A percentile compares a stretch with the other conserved stretches of the same genome.
Evolutionary conservation across 2,888 invertebrate species (phyloP).

Genomic region (Patella caerulea): DNA sequence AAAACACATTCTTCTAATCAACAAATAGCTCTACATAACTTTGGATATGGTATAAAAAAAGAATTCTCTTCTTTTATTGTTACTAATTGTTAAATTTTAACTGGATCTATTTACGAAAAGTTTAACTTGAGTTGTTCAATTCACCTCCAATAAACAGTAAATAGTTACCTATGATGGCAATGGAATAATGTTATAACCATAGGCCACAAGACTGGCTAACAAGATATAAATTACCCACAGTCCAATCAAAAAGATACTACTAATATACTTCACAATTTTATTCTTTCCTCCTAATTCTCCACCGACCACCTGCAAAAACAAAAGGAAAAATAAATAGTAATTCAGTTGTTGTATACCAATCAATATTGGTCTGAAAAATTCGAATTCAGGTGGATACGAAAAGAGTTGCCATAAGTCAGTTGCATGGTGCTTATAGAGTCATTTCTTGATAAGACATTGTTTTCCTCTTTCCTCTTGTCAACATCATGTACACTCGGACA

Average conservation of each 20-base stretch:
- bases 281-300: slow-evolving; percentile 66
- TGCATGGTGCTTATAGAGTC: no score
- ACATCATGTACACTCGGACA: no score
- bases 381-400: no score
- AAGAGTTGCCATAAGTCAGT: no score
- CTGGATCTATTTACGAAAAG: neutral
- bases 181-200: slow-evolving; percentile 38
- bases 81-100: neutral
- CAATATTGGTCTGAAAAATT: neutral
- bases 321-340: slow-evolving; percentile 4
- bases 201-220: slow-evolving; percentile 53
- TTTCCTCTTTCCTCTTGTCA: no score
- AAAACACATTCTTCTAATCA: neutral
- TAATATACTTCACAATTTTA: slow-evolving; percentile 38
- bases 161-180: neutral
- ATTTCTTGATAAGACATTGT: no score
- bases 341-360: neutral
- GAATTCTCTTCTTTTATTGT: neutral
- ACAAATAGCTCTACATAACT: neutral
- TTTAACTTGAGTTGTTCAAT: no score
- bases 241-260: slow-evolving; percentile 44
- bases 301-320: slow-evolving; percentile 59
- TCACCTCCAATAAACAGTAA: no score
- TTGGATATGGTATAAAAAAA: no score
- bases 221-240: slow-evolving; percentile 64